Evolutionary conservation across 2,113 vertebrate species (phyloP), one percentile per base, ranked within the genome.

Genomic region (Erpornis zantholeuca): DNA sequence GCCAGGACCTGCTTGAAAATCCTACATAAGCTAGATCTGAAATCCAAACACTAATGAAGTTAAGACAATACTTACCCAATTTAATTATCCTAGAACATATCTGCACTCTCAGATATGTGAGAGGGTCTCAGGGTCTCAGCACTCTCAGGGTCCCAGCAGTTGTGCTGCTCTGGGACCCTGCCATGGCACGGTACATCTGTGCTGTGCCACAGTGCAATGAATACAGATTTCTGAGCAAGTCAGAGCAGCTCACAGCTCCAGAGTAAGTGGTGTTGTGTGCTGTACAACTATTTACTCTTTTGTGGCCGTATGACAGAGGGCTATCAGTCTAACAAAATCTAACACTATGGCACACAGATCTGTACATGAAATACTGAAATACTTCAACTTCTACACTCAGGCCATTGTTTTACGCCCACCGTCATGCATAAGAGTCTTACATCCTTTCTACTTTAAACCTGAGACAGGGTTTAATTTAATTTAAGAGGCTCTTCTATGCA

Each of bases 211-310:
- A 66, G 27, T 7, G 61, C 73, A 64, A 24, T 3, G 7, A 64
- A 64, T 12, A 78, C 3, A 33, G 4, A 86, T 54, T 60, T 61
- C 68, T 53, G 50, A 72, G 28, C 22, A 31, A n/a, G 9, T 38
- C 3, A 88, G 33, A 75, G 77, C 11, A 61, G 59, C 44, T 91
- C 63, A 82, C 9, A 12, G 70, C 15, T 85, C 31, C 18, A 9
- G 1, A 70, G 15, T 0, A 2, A 90, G 60, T 9, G 11, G 7
- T 45, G 63, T 0, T 13, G 7, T 2, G 2, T 57, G 11, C 36
- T 84, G n/a, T 2, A 59, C 33, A 64, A 40, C 42, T 70, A 69
- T 12, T 69, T 31, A 63, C 29, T 73, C 25, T 33, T 65, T n/a
- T 24, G 84, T 16, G 10, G 28, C 15, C 60, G 2, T 12, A 33